Conservation (phyloP, 2,888 invertebrate genomes). For the Elmis aenea region DNA sequence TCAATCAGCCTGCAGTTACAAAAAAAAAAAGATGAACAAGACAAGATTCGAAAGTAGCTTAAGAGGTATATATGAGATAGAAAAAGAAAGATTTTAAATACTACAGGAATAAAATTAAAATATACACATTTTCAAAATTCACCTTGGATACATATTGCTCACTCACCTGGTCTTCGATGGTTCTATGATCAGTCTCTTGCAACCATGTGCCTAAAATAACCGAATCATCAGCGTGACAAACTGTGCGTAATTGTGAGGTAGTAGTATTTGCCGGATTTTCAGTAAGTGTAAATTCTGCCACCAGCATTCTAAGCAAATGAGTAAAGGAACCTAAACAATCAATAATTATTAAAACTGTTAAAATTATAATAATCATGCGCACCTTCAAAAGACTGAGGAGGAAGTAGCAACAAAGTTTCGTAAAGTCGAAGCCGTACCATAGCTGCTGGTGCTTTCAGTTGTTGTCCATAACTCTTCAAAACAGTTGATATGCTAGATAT, state of each 20-base stretch:
- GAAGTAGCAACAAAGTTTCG: slow-evolving; percentile 74
- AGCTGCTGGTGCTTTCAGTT: slow-evolving; percentile 90
- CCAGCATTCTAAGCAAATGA: slow-evolving; percentile 82
- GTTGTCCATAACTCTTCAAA: slow-evolving; percentile 83
- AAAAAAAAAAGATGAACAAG: too few species aligned
- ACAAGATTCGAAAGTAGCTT: too few species aligned
- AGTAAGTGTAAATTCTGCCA: slow-evolving; percentile 90
- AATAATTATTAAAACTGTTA: neutral
- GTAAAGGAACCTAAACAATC: slow-evolving; percentile 65
- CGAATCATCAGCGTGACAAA: slow-evolving; percentile 85
- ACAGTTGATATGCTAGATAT: slow-evolving; percentile 69
- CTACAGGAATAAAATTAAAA: too few species aligned
- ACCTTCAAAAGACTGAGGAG: slow-evolving; percentile 77
- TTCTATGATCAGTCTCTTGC: slow-evolving; percentile 93
- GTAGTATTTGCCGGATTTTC: slow-evolving; percentile 92
- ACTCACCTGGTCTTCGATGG: slow-evolving; percentile 93
- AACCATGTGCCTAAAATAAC: slow-evolving; percentile 92
- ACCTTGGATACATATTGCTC: too few species aligned
- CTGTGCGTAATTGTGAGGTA: slow-evolving; percentile 72
- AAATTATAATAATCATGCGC: slow-evolving; percentile 13
- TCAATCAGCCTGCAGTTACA: too few species aligned
- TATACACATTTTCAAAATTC: too few species aligned
- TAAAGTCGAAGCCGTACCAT: slow-evolving; percentile 90
- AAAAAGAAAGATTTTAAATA: too few species aligned
- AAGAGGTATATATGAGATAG: too few species aligned